These are phyloP conservation scores for Dynastes maya DNA, from an alignment of 2,888 invertebrate species.

Conservation along the genomic window DNA sequence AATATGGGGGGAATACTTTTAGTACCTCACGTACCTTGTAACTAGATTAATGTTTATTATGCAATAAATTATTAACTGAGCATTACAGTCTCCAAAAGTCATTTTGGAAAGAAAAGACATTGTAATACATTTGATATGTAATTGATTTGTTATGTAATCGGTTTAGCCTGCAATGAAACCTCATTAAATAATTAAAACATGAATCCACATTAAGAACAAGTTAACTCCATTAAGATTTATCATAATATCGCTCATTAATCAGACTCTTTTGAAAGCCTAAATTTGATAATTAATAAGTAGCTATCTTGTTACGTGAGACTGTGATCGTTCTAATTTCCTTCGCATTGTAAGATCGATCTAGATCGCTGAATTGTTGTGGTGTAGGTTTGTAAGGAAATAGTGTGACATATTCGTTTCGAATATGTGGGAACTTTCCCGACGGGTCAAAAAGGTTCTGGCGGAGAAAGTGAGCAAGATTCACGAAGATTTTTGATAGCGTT, in stretches of 20 bases:
- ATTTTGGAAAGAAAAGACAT: too few relatives aligned
- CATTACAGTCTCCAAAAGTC: too few relatives aligned
- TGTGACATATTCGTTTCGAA: slow-evolving; percentile 20
- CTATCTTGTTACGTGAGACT: not conserved
- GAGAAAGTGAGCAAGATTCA: slow-evolving; percentile 61
- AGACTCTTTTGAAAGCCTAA: not conserved
- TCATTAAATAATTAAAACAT: too few relatives aligned
- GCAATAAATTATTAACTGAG: too few relatives aligned
- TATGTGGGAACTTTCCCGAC: slow-evolving; percentile 61
- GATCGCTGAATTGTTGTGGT: not conserved
- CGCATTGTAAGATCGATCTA: not conserved
- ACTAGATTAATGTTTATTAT: too few relatives aligned
- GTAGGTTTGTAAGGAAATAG: not conserved
- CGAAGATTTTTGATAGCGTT: slow-evolving; percentile 47
- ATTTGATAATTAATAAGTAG: not conserved
- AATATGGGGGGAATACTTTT: too few relatives aligned
- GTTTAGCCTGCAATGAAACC: too few relatives aligned
- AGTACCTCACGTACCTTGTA: too few relatives aligned
- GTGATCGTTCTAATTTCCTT: slow-evolving; percentile 15
- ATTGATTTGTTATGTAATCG: too few relatives aligned
- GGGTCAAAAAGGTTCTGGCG: slow-evolving; percentile 59
- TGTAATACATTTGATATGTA: too few relatives aligned
- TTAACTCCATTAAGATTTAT: too few relatives aligned
- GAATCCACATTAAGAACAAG: too few relatives aligned
- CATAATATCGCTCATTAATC: not conserved